Percentiles rank a stretch among this genome's conserved stretches.
Conservation (phyloP, 2,113 vertebrate species). For the Oryzias celebensis region DNA sequence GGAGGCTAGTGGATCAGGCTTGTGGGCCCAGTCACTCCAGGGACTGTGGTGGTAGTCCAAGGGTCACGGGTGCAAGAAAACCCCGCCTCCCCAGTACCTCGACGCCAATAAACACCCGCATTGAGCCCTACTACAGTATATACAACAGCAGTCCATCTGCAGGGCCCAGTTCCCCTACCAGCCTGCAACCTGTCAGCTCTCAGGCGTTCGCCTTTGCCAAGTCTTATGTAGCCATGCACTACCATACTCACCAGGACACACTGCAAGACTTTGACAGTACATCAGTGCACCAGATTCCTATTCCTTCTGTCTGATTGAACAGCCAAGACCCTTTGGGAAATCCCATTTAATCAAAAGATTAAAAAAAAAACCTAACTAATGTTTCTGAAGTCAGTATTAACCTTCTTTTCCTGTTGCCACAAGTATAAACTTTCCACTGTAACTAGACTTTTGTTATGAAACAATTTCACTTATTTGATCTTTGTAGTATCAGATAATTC, state of each 20-base stretch:
- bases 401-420: slow-evolving; percentile 33
- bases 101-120: slow-evolving; percentile 90
- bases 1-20: slow-evolving; percentile 89
- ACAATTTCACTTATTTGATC: slow-evolving; percentile 14
- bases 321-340: slow-evolving; percentile 9
- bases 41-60: slow-evolving; percentile 85
- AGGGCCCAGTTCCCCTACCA: slow-evolving; percentile 81
- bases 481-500: slow-evolving; percentile 59
- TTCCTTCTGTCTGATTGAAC: slow-evolving; percentile 83
- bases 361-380: slow-evolving; percentile 21
- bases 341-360: slow-evolving; percentile 8
- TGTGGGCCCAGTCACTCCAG: slow-evolving; percentile 90
- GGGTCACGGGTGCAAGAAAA: slow-evolving; percentile 75
- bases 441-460: slow-evolving; percentile 1
- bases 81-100: slow-evolving; percentile 88
- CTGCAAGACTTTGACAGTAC: slow-evolving; percentile 83
- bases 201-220: slow-evolving; percentile 84
- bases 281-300: slow-evolving; percentile 83
- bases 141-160: slow-evolving; percentile 90
- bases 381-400: slow-evolving; percentile 31
- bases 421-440: slow-evolving; percentile 27
- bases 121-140: slow-evolving; percentile 96
- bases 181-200: slow-evolving; percentile 81
- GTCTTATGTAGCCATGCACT: slow-evolving; percentile 88
- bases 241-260: slow-evolving; percentile 81